Conservation (phyloP, 2,888 invertebrate species). For the Nebria salina region DNA sequence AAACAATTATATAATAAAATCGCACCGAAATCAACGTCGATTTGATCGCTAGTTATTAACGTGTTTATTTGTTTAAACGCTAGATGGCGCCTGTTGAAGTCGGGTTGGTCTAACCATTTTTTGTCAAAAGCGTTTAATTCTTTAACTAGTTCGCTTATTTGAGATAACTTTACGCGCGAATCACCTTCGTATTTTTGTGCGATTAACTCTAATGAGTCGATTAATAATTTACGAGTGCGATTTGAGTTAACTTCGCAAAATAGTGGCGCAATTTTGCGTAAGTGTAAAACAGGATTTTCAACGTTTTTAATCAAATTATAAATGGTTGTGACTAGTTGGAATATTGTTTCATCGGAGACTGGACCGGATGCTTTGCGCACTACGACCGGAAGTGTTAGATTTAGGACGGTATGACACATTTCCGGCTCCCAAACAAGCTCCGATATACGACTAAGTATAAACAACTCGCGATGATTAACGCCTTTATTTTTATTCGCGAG, state of each 20-base stretch:
- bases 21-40: slow-evolving; percentile 74
- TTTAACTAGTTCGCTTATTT: slow-evolving; percentile 66
- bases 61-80: slow-evolving; percentile 76
- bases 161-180: not conserved
- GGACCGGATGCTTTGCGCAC: slow-evolving; percentile 71
- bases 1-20: slow-evolving; percentile 85
- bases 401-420: slow-evolving; percentile 75
- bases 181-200: slow-evolving; percentile 63
- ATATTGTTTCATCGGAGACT: slow-evolving; percentile 74
- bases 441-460: slow-evolving; percentile 80
- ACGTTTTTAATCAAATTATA: slow-evolving; percentile 79
- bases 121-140: slow-evolving; percentile 89
- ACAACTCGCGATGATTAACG: slow-evolving; percentile 75
- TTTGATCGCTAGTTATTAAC: slow-evolving; percentile 62
- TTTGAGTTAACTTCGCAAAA: slow-evolving; percentile 74
- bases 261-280: slow-evolving; percentile 76
- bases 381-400: slow-evolving; percentile 76
- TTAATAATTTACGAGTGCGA: slow-evolving; percentile 75
- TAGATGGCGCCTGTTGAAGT: slow-evolving; percentile 83
- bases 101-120: slow-evolving; percentile 93
- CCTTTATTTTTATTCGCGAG: slow-evolving; percentile 69
- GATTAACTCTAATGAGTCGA: slow-evolving; percentile 71
- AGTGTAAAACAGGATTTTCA: slow-evolving; percentile 70
- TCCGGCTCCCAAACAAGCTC: slow-evolving; percentile 75
- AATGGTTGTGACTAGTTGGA: slow-evolving; percentile 76